Base-by-base conservation (phyloP, 2,797 vertebrate genomes). In the Microchirus variegatus region DNA sequence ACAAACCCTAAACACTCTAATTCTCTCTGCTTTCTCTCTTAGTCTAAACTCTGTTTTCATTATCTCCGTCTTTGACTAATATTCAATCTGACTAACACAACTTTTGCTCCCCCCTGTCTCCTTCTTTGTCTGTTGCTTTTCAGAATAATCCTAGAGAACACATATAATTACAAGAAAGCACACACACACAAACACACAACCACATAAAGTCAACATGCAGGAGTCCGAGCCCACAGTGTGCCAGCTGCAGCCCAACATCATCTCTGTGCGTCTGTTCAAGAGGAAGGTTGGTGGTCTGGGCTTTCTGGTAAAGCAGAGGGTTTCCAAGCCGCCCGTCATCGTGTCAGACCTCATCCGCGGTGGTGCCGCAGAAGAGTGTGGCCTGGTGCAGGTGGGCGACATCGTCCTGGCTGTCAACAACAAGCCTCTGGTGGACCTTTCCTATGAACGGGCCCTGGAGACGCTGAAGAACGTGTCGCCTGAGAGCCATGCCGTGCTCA, bases 191-290 rank as follows among this genome's bases (percentile, higher is more conserved):
- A 60, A 26, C 41, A 69, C 52, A 44, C 68, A 19, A 10, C 1
- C 63, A n/a, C 59, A 65, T 53, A 37, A 64, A 51, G 77, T 42
- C 89, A 84, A 82, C 91, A 98, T 99, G 97, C 96, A 97, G 92
- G 95, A 96, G 58, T 93, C 91, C 10, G 93, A 92, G 86, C 93
- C 96, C 48, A 95, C 92, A 0, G 97, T 99, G 74, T 96, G 96
- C 90, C 96, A 99, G 85, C 95, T 99, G 83, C 96, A 99, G 80
- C 97, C 97, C 81, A 98, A 99, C 57, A 95, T 99, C 91, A 98
- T 99, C 87, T 99, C 97, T 0, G 96, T 99, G 68, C 96, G 95
- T 56, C 95, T 99, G 63, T 97, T 96, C 90, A 98, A 99, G 80
- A 94, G 96, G 80, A 97, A 96, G 77, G 93, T 96, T 19, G 96